phyloP scores from a whole-genome alignment of 2,113 vertebrate genomes.

The Platichthys flesus region DNA sequence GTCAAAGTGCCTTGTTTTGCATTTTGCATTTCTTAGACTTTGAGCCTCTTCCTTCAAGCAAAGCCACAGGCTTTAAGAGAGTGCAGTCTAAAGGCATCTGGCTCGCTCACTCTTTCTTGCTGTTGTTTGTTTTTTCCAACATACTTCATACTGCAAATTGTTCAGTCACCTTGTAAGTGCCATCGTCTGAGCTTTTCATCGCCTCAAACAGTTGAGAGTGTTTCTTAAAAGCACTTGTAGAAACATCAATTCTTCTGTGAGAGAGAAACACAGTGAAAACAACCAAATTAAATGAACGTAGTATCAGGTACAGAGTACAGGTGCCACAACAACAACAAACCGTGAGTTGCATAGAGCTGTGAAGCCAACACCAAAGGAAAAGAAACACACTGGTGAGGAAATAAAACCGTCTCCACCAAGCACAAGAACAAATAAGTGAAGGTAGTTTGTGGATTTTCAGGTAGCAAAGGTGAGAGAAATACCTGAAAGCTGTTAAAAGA shows the following conservation, averaged over 20 bases:
- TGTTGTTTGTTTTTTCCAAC: constrained; percentile 73
- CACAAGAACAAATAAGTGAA: constrained; percentile 61
- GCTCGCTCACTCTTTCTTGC: constrained; percentile 63
- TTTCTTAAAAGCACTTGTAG: constrained; percentile 99
- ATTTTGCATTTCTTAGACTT: constrained; percentile 87
- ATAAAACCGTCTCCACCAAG: constrained; percentile 61
- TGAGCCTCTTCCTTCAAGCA: constrained; percentile 93
- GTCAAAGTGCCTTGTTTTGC: constrained; percentile 91
- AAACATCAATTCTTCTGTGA: constrained; percentile 98
- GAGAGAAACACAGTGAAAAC: constrained; percentile 45
- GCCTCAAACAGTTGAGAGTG: constrained; percentile 96
- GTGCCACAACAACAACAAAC: constrained; percentile 7
- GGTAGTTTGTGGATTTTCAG: constrained; percentile 63
- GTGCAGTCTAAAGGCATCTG: constrained; percentile 87
- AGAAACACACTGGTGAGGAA: constrained; percentile 31
- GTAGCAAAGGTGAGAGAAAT: constrained; percentile 64
- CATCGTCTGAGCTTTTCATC: constrained; percentile 92
- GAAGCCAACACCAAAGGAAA: constrained; percentile 14
- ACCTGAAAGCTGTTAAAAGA: constrained; percentile 75
- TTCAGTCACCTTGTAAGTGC: constrained; percentile 98
- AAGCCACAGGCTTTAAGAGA: constrained; percentile 93
- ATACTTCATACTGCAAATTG: constrained; percentile 85
- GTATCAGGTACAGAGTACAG: neutral
- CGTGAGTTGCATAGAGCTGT: neutral
- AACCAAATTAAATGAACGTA: constrained; percentile 1